phyloP scores from a whole-genome alignment of 2,888 invertebrate species.

The Nephrotoma appendiculata region DNA sequence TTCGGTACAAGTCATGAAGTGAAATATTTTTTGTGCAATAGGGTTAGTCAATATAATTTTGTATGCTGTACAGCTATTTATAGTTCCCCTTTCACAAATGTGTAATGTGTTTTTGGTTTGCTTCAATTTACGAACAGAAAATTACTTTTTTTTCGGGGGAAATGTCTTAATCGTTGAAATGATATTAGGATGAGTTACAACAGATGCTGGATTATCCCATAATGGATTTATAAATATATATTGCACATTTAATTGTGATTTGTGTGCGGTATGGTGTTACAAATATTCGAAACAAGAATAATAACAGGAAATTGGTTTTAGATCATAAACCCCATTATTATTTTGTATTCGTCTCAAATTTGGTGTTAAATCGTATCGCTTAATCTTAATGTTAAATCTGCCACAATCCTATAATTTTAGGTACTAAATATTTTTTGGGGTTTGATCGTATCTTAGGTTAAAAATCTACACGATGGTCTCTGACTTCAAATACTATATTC shows the following conservation, averaged over 20 bases:
- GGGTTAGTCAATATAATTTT: neutral
- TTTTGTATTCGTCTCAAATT: neutral
- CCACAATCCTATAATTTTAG: no score
- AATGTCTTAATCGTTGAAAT: neutral
- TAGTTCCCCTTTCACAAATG: neutral
- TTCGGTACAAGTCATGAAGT: neutral
- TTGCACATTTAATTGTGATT: neutral
- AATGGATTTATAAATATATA: neutral
- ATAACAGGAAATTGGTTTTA: no score
- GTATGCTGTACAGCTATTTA: neutral
- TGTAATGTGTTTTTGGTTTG: neutral
- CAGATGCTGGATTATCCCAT: neutral
- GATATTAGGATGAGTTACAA: neutral
- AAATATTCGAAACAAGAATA: no score
- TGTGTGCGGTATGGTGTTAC: no score
- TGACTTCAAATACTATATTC: no score
- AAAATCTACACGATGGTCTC: no score
- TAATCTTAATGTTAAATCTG: no score
- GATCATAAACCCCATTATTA: neutral
- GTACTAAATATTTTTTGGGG: no score
- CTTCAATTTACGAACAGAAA: neutral
- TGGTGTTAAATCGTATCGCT: no score
- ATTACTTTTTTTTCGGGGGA: neutral
- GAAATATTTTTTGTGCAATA: neutral
- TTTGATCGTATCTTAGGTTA: no score